These are phyloP conservation scores for Glyphotaelius pellucidus DNA, from an alignment of 2,888 invertebrate genomes.

Conservation along the genomic window DNA sequence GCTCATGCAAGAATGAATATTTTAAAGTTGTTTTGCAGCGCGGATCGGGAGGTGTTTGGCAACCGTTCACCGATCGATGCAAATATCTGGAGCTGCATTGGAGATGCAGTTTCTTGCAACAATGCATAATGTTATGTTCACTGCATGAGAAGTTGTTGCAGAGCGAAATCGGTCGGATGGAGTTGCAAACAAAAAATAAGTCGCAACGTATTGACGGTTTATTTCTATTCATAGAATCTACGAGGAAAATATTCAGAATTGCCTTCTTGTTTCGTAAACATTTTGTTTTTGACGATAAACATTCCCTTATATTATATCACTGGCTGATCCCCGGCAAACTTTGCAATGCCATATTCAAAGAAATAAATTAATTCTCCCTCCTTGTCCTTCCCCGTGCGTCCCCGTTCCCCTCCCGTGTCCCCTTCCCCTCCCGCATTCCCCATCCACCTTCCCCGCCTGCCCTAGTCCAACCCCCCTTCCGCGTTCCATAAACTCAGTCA, in stretches of 20 bases:
- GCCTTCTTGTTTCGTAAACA: background rate
- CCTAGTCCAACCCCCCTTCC: too few species aligned
- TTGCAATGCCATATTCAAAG: too few species aligned
- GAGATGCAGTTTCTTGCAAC: background rate
- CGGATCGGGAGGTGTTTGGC: slow-evolving; percentile 31
- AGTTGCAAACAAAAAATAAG: background rate
- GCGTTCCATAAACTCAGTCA: too few species aligned
- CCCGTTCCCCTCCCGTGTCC: too few species aligned
- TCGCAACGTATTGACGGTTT: background rate
- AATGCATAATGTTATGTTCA: background rate
- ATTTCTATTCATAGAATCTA: background rate
- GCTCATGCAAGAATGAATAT: slow-evolving; percentile 22
- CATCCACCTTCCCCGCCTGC: too few species aligned
- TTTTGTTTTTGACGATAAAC: background rate
- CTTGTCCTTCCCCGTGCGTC: too few species aligned
- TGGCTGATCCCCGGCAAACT: too few species aligned
- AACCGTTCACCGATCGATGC: slow-evolving; percentile 22
- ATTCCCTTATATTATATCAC: too few species aligned
- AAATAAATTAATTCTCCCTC: too few species aligned
- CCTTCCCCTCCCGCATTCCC: too few species aligned
- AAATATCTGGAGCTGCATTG: slow-evolving; percentile 14
- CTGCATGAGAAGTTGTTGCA: background rate
- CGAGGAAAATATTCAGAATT: background rate
- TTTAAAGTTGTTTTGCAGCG: slow-evolving; percentile 22
- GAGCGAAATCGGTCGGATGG: background rate